Conservation (phyloP, 2,113 vertebrate genomes). For the Chaetodon trifascialis region DNA sequence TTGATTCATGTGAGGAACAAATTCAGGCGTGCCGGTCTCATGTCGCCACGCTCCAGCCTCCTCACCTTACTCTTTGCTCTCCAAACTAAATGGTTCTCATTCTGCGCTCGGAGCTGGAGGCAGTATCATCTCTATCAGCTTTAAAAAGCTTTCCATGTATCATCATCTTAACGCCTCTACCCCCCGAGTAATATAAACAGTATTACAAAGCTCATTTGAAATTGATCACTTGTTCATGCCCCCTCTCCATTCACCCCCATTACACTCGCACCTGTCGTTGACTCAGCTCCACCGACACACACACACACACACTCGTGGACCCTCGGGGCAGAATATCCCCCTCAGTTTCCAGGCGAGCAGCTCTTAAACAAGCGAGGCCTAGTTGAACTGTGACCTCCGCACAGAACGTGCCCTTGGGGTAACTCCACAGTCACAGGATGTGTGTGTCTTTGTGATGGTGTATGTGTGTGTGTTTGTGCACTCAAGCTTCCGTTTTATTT, state of each 20-base stretch:
- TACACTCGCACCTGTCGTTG: slow-evolving; percentile 79
- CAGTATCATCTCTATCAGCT: slow-evolving; percentile 13
- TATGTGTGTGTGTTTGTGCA: slow-evolving; percentile 22
- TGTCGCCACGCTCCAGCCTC: neutral
- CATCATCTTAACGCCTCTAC: slow-evolving; percentile 39
- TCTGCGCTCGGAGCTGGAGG: slow-evolving; percentile 18
- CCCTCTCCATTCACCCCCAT: slow-evolving; percentile 32
- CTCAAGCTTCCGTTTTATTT: slow-evolving; percentile 33
- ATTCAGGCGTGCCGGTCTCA: neutral
- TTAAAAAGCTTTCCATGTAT: slow-evolving; percentile 45
- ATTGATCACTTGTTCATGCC: slow-evolving; percentile 71
- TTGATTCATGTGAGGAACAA: slow-evolving; percentile 3
- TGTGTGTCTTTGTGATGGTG: slow-evolving; percentile 51
- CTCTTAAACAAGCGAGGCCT: slow-evolving; percentile 78
- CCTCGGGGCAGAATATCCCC: slow-evolving; percentile 66
- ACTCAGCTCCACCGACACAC: slow-evolving; percentile 53
- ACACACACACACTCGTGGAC: slow-evolving; percentile 19
- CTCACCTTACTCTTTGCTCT: neutral
- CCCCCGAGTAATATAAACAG: slow-evolving; percentile 52
- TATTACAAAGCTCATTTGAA: slow-evolving; percentile 74
- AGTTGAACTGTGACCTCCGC: slow-evolving; percentile 82
- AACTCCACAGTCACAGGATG: slow-evolving; percentile 65
- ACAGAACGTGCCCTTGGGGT: slow-evolving; percentile 80
- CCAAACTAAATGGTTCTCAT: slow-evolving; percentile 7
- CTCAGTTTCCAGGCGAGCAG: slow-evolving; percentile 68